Conservation (phyloP, 2,113 vertebrate species). For the Ailuropoda melanoleuca region DNA sequence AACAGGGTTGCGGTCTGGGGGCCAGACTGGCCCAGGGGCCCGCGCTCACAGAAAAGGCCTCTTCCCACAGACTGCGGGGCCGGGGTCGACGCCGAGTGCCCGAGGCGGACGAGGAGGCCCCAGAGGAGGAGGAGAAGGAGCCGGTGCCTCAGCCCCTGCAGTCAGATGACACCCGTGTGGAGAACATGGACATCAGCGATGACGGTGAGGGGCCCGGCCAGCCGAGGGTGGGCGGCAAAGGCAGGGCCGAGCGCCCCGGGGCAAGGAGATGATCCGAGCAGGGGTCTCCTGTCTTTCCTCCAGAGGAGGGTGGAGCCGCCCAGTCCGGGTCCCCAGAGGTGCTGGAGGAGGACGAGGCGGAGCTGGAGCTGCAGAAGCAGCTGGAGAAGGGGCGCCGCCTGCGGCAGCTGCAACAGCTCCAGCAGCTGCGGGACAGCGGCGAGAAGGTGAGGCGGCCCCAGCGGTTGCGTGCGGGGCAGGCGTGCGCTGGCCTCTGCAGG, state of each 20-base stretch:
- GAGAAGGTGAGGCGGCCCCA: slow-evolving; percentile 81
- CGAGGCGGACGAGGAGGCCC: neutral
- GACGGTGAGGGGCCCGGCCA: slow-evolving; percentile 78
- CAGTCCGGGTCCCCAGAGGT: slow-evolving; percentile 44
- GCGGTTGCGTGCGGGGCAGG: rapidly evolving
- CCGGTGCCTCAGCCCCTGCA: neutral
- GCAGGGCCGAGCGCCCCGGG: neutral
- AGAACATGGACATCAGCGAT: slow-evolving; percentile 93
- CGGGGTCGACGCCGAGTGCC: slow-evolving; percentile 86
- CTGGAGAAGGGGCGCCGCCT: slow-evolving; percentile 92
- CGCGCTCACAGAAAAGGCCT: neutral
- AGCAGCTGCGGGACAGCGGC: slow-evolving; percentile 88
- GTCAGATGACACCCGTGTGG: slow-evolving; percentile 89
- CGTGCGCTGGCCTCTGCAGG: no score
- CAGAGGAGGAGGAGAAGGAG: slow-evolving; percentile 50
- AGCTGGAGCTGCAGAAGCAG: slow-evolving; percentile 93
- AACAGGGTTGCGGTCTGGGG: rapidly evolving
- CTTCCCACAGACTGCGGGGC: slow-evolving; percentile 62
- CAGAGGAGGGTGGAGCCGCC: slow-evolving; percentile 62
- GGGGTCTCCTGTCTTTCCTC: neutral
- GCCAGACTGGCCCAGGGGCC: rapidly evolving
- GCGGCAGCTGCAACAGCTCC: slow-evolving; percentile 88
- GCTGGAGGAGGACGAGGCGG: slow-evolving; percentile 92
- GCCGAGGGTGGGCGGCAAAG: rapidly evolving
- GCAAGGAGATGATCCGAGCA: neutral